phyloP scores from a whole-genome alignment of 2,113 vertebrate genomes.

The Gnathonemus echidnorhynchus region DNA sequence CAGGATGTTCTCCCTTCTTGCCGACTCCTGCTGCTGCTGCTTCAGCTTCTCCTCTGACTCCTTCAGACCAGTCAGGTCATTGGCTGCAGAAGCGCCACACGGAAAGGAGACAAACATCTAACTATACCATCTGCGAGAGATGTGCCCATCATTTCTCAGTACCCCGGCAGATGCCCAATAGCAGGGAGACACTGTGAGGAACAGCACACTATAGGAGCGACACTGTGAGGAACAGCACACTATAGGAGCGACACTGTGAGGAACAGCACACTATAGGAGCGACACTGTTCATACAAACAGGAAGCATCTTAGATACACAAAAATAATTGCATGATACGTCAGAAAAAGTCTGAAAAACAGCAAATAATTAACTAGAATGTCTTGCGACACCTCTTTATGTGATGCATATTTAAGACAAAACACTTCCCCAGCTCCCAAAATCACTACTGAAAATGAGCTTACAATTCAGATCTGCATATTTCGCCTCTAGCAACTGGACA shows the following conservation, averaged over 20 bases:
- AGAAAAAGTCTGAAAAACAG: background rate
- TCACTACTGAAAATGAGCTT: slow-evolving; percentile 53
- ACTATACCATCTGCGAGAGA: background rate
- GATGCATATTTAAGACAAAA: background rate
- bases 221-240: background rate
- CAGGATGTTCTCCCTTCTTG: slow-evolving; percentile 96
- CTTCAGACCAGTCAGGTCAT: slow-evolving; percentile 90
- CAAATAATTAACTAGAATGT: background rate
- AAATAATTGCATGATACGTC: background rate
- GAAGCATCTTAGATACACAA: background rate
- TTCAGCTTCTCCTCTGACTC: slow-evolving; percentile 98
- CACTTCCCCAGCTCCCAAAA: background rate
- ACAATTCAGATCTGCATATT: slow-evolving; percentile 96
- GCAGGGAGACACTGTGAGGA: background rate
- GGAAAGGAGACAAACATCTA: slow-evolving; percentile 16
- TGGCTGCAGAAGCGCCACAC: slow-evolving; percentile 60
- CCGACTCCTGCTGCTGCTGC: slow-evolving; percentile 97
- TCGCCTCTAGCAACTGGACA: slow-evolving; percentile 92
- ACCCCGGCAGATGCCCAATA: background rate
- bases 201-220: background rate
- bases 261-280: no score
- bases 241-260: no score
- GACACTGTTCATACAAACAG: background rate
- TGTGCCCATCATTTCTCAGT: background rate
- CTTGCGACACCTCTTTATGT: background rate